phyloP scores from a whole-genome alignment of 30 jellyfish, hydroid and myxozoan species.

The Pseudorhiza aurosa region DNA sequence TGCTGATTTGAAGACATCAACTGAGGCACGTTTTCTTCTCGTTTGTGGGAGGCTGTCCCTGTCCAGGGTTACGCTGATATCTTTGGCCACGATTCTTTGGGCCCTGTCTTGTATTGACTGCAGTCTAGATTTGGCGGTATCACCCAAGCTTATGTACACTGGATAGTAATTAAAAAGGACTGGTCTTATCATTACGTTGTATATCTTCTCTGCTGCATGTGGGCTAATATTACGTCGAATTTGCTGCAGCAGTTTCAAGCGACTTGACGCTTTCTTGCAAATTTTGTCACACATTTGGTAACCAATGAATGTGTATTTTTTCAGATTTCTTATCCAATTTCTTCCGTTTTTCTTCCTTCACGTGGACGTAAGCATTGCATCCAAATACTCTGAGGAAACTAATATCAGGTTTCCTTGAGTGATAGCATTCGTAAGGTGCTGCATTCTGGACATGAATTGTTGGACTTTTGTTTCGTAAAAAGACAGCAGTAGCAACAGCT shows the following conservation, averaged over 20 bases:
- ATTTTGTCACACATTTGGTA: conserved; percentile 17
- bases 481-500: too few relatives aligned
- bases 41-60: conserved; percentile 62
- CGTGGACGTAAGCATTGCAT: too few relatives aligned
- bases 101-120: conserved; percentile 62
- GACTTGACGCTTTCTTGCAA: conserved; percentile 67
- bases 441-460: too few relatives aligned
- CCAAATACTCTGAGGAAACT: too few relatives aligned
- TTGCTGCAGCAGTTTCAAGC: conserved; percentile 76
- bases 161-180: conserved; percentile 46
- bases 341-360: too few relatives aligned
- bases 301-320: too few relatives aligned
- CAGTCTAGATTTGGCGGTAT: conserved; percentile 40
- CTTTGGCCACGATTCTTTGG: conserved; percentile 35
- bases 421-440: too few relatives aligned
- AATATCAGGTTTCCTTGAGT: too few relatives aligned
- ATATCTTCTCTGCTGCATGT: conserved; percentile 59
- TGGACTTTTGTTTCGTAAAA: too few relatives aligned
- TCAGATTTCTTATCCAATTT: too few relatives aligned
- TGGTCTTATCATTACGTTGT: conserved; percentile 41
- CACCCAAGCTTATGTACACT: conserved; percentile 61
- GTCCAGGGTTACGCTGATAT: conserved; percentile 44
- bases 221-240: conserved; percentile 50
- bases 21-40: conserved; percentile 24
- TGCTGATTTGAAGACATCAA: conserved; percentile 35